Evolutionary conservation across 2,797 vertebrate genomes (phyloP).

Genomic region (Caiman crocodilus): DNA sequence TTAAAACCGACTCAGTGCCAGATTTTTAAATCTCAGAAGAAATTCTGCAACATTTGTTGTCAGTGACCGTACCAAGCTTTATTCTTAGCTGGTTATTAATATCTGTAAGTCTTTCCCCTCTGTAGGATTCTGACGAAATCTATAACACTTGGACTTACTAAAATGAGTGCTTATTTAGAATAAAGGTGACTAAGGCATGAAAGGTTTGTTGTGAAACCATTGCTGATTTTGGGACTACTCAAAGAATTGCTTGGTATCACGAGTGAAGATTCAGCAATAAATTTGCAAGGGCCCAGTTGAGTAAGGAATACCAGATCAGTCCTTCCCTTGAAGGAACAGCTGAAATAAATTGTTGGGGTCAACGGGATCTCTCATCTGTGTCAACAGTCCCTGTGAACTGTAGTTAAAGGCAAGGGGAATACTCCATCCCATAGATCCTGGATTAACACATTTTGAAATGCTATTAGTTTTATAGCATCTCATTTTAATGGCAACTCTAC

Average conservation of each 20-base stretch:
- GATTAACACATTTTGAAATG: background rate
- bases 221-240: background rate
- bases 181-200: background rate
- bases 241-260: background rate
- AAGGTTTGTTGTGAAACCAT: background rate
- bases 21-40: background rate
- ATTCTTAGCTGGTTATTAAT: background rate
- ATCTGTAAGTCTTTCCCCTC: slow-evolving; percentile 11
- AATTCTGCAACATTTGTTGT: background rate
- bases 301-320: background rate
- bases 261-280: background rate
- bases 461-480: background rate
- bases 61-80: background rate
- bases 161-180: background rate
- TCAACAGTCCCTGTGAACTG: background rate
- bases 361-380: background rate
- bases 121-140: background rate
- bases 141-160: background rate
- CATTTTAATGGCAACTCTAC: background rate
- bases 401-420: background rate
- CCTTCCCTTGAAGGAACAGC: background rate
- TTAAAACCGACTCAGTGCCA: too few species aligned
- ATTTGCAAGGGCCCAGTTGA: background rate
- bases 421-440: background rate
- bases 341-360: background rate